A percentile compares a stretch with the other conserved stretches of the same genome.
Conservation (phyloP, 1,140 invertebrate species). For the Drosophila nigromelanica region DNA sequence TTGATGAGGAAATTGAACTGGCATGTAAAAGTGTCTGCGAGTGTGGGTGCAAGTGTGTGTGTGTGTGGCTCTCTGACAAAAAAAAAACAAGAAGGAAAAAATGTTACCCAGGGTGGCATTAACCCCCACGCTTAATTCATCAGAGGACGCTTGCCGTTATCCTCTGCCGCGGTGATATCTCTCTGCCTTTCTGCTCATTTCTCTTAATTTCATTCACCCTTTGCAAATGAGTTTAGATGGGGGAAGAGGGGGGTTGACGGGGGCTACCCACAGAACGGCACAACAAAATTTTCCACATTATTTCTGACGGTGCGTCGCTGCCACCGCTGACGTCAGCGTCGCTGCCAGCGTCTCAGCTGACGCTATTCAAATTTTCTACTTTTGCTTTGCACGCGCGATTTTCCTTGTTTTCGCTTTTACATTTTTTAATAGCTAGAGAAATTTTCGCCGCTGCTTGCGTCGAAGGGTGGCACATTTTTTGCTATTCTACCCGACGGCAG, state of each 20-base stretch:
- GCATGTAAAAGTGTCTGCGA: conserved; percentile 41
- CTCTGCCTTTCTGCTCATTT: conserved; percentile 45
- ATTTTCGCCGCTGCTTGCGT: conserved; percentile 52
- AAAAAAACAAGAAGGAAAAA: conserved; percentile 28
- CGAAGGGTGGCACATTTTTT: conserved; percentile 73
- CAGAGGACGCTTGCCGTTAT: conserved; percentile 46
- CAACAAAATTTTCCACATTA: conserved; percentile 73
- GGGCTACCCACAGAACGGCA: conserved; percentile 49
- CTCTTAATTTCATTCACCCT: conserved; percentile 76
- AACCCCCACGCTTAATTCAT: conserved; percentile 53
- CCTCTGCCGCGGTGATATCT: conserved; percentile 42
- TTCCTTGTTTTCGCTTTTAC: conserved; percentile 82
- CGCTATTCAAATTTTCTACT: conserved; percentile 79
- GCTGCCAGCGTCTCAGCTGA: conserved; percentile 35
- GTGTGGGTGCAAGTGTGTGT: conserved; percentile 13
- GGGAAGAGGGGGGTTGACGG: conserved; percentile 1
- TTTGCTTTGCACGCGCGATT: conserved; percentile 79
- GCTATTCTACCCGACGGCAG: conserved; percentile 8
- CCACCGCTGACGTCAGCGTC: neutral
- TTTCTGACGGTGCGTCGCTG: conserved; percentile 37
- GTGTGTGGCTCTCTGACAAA: conserved; percentile 5
- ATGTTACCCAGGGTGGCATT: conserved; percentile 42
- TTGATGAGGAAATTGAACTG: conserved; percentile 72
- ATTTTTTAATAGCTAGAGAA: conserved; percentile 81
- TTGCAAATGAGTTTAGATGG: conserved; percentile 69